Percentiles rank a stretch among this genome's conserved stretches.
phyloP scores from a whole-genome alignment of 2,113 vertebrate species.

The Tragelaphus scriptus region DNA sequence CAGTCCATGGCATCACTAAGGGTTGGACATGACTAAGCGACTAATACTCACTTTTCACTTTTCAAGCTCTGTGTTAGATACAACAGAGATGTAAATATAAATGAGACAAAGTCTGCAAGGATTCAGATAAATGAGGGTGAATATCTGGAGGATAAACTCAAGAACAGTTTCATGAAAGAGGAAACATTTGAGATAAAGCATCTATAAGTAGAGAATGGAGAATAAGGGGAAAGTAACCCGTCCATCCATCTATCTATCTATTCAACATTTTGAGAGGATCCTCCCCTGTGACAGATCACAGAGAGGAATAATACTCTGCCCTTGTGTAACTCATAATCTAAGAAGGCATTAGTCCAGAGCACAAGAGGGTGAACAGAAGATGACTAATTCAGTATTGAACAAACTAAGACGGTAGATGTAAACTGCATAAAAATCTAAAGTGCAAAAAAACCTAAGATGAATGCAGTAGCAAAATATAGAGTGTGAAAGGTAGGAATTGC shows the following conservation, averaged over 20 bases:
- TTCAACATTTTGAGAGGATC: neutral
- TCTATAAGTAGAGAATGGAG: neutral
- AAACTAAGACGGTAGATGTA: neutral
- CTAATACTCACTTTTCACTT: neutral
- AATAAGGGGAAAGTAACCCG: neutral
- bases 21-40: neutral
- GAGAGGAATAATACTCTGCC: neutral
- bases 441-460: neutral
- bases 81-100: neutral
- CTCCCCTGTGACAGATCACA: neutral
- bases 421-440: constrained; percentile 4
- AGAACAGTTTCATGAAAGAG: neutral
- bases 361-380: neutral
- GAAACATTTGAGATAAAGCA: neutral
- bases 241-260: neutral
- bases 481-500: neutral
- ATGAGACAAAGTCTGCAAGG: neutral
- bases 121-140: neutral
- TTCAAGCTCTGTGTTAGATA: neutral
- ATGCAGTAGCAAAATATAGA: neutral
- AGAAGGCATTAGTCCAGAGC: neutral
- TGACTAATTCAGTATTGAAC: neutral
- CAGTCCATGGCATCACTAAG: neutral
- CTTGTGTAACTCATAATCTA: neutral
- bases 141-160: neutral